Conservation (phyloP, 1,140 invertebrate genomes). For the Formica exsecta region DNA sequence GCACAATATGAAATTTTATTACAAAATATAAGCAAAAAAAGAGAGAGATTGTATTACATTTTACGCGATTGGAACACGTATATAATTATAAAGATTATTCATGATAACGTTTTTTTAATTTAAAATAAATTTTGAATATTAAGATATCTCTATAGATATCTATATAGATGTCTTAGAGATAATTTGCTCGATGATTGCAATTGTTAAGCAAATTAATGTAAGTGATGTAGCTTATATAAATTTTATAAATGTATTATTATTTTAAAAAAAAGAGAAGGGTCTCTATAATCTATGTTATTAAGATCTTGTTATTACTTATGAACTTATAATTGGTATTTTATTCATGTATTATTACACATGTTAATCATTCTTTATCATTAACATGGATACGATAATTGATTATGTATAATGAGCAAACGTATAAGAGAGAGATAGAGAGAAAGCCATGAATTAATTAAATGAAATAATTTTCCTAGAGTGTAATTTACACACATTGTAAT, state of each 20-base stretch:
- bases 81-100: conserved; percentile 1
- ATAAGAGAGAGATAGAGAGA: not conserved
- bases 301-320: not conserved
- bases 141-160: not conserved
- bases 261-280: not conserved
- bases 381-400: conserved; percentile 12
- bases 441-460: conserved; percentile 48
- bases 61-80: not conserved
- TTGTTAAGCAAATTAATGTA: not conserved
- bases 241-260: not conserved
- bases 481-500: conserved; percentile 47
- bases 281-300: not conserved
- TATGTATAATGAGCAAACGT: not conserved
- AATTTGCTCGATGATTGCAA: not conserved
- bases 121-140: not conserved
- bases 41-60: not conserved
- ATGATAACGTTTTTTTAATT: not conserved
- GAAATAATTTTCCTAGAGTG: conserved; percentile 50
- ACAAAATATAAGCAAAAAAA: not conserved
- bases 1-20: not conserved
- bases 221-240: not conserved
- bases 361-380: conserved; percentile 23
- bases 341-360: not conserved
- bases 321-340: conserved; percentile 4
- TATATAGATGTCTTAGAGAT: too few relatives aligned